phyloP scores from a whole-genome alignment of 2,797 vertebrate genomes.

The Vireo griseus region DNA sequence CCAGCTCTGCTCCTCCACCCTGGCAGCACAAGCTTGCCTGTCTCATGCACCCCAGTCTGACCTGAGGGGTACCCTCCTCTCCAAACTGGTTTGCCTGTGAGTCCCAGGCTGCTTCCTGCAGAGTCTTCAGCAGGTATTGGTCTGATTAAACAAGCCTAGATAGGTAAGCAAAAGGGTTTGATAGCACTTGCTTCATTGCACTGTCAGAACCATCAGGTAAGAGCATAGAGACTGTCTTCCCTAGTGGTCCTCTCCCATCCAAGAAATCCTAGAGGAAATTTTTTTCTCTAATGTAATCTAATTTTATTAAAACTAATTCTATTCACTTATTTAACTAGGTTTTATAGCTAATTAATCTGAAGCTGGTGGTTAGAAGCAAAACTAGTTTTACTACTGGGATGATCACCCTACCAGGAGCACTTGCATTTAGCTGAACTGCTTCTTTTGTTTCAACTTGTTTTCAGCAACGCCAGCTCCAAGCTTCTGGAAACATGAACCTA shows the following conservation, averaged over 20 bases:
- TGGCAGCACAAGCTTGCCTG: background rate
- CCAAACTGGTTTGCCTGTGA: background rate
- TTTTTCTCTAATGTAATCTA: background rate
- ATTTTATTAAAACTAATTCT: background rate
- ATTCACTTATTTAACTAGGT: background rate
- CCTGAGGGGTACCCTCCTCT: background rate
- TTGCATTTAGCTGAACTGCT: background rate
- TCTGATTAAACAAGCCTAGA: background rate
- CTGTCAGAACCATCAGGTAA: background rate
- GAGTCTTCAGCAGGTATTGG: background rate
- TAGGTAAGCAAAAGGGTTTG: background rate
- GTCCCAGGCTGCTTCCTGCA: background rate
- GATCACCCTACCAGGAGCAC: background rate
- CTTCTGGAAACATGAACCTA: background rate
- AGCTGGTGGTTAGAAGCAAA: background rate
- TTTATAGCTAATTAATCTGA: background rate
- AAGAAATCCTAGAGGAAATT: background rate
- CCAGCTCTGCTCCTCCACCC: background rate
- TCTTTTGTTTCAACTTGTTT: background rate
- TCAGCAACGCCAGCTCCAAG: background rate
- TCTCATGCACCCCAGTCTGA: rapidly evolving
- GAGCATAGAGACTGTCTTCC: background rate
- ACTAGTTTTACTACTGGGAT: background rate
- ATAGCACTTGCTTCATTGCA: background rate
- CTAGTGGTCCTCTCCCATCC: background rate